Conservation (phyloP, 2,888 invertebrate genomes). For the Tenodera sinensis region DNA sequence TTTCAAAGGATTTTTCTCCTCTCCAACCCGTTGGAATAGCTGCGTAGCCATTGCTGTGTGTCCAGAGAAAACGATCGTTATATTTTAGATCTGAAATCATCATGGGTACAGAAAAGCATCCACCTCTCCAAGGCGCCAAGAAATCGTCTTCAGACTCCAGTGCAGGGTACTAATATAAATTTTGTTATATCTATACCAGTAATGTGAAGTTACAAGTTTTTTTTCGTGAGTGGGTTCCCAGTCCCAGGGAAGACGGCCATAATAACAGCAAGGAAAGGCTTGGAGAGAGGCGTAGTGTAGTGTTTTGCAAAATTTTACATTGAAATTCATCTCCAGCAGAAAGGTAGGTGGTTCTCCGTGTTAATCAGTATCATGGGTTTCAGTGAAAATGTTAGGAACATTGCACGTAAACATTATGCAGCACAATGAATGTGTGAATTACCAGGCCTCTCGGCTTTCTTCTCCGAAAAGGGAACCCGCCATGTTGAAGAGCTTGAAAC, state of each 20-base stretch:
- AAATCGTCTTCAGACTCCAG: slow-evolving; percentile 45
- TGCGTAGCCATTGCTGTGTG: slow-evolving; percentile 50
- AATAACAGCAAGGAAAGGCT: slow-evolving; percentile 37
- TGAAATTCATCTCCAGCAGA: slow-evolving; percentile 41
- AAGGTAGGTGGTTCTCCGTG: slow-evolving; percentile 42
- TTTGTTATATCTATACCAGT: slow-evolving; percentile 34
- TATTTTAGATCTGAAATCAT: slow-evolving; percentile 46
- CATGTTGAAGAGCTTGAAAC: slow-evolving; percentile 44
- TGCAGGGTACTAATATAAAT: slow-evolving; percentile 47
- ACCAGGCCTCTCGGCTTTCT: slow-evolving; percentile 43
- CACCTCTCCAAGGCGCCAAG: slow-evolving; percentile 46
- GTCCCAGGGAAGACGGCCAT: slow-evolving; percentile 38
- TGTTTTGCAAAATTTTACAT: slow-evolving; percentile 40
- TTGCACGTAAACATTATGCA: slow-evolving; percentile 27
- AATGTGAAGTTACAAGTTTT: slow-evolving; percentile 34
- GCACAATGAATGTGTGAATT: slow-evolving; percentile 35
- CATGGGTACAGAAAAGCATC: slow-evolving; percentile 52
- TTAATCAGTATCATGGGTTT: slow-evolving; percentile 35
- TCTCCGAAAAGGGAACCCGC: slow-evolving; percentile 48
- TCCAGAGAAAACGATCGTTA: slow-evolving; percentile 41
- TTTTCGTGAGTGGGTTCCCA: slow-evolving; percentile 38
- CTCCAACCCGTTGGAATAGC: slow-evolving; percentile 39
- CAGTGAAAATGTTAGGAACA: slow-evolving; percentile 25
- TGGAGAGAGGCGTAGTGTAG: slow-evolving; percentile 44
- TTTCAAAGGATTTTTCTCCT: slow-evolving; percentile 40